phyloP scores from a whole-genome alignment of 1,140 invertebrate genomes.

The Drosophila obscura region DNA sequence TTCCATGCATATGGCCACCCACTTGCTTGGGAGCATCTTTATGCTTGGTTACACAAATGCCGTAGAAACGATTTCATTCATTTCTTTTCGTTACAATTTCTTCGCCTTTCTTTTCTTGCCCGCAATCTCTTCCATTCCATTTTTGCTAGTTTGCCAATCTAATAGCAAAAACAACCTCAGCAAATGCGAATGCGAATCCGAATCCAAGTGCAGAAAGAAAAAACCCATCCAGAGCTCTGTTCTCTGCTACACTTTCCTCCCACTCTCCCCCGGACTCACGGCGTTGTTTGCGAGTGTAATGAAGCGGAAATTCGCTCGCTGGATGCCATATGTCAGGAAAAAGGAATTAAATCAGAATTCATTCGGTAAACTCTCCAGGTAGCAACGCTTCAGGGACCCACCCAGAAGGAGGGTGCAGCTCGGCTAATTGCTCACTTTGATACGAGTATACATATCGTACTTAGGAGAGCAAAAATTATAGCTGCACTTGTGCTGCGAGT shows the following conservation, averaged over 20 bases:
- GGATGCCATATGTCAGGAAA: conserved; percentile 34
- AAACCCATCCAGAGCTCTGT: conserved; percentile 24
- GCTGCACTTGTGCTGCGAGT: no score
- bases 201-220: conserved; percentile 1
- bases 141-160: conserved; percentile 56
- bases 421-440: not conserved
- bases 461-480: no score
- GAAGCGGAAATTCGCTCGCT: conserved; percentile 47
- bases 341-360: conserved; percentile 24
- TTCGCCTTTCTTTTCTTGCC: conserved; percentile 1
- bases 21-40: conserved; percentile 35
- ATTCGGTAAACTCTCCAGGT: conserved; percentile 13
- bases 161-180: conserved; percentile 45
- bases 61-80: conserved; percentile 49
- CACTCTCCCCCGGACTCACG: conserved; percentile 1
- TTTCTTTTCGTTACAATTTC: conserved; percentile 22
- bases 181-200: conserved; percentile 23
- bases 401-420: not conserved
- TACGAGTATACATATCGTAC: not conserved
- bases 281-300: conserved; percentile 40
- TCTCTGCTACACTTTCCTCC: not conserved
- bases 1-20: conserved; percentile 21
- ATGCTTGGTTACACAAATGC: conserved; percentile 68
- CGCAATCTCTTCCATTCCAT: conserved; percentile 29
- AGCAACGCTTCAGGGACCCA: not conserved